These are phyloP conservation scores for Drosophila tani DNA, from an alignment of 1,140 invertebrate genomes.

Conservation along the genomic window DNA sequence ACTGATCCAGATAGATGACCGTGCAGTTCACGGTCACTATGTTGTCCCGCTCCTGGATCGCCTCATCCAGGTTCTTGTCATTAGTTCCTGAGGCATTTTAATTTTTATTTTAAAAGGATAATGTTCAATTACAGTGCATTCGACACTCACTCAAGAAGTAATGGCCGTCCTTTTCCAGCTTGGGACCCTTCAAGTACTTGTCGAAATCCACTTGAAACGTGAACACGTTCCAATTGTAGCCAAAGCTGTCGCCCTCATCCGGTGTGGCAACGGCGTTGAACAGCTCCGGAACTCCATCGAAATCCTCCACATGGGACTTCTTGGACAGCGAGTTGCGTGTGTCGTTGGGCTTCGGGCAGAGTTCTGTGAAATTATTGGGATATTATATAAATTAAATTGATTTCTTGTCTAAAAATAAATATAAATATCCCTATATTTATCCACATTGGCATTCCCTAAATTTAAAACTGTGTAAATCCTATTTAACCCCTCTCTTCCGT, in stretches of 20 bases:
- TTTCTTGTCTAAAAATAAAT: background rate
- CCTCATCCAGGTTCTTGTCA: conserved; percentile 73
- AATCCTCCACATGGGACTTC: conserved; percentile 95
- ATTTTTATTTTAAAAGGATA: background rate
- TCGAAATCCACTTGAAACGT: conserved; percentile 92
- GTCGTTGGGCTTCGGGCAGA: conserved; percentile 94
- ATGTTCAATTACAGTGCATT: background rate
- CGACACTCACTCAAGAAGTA: conserved; percentile 73
- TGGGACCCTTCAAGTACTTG: conserved; percentile 73
- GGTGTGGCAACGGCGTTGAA: conserved; percentile 92
- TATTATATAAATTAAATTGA: too few relatives aligned
- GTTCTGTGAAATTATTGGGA: conserved; percentile 86
- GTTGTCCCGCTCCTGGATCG: conserved; percentile 84
- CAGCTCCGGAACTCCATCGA: conserved; percentile 92
- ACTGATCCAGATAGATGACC: conserved; percentile 96
- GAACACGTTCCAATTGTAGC: conserved; percentile 90
- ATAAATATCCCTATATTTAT: background rate
- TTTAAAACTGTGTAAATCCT: background rate
- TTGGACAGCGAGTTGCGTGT: conserved; percentile 90
- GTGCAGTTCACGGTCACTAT: conserved; percentile 94
- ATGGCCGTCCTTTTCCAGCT: conserved; percentile 76
- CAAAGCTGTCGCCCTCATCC: conserved; percentile 80
- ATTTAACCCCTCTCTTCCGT: background rate
- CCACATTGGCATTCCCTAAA: background rate
- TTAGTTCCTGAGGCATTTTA: conserved; percentile 38